phyloP scores from a whole-genome alignment of 2,113 vertebrate species.

The Gobiocypris rarus region DNA sequence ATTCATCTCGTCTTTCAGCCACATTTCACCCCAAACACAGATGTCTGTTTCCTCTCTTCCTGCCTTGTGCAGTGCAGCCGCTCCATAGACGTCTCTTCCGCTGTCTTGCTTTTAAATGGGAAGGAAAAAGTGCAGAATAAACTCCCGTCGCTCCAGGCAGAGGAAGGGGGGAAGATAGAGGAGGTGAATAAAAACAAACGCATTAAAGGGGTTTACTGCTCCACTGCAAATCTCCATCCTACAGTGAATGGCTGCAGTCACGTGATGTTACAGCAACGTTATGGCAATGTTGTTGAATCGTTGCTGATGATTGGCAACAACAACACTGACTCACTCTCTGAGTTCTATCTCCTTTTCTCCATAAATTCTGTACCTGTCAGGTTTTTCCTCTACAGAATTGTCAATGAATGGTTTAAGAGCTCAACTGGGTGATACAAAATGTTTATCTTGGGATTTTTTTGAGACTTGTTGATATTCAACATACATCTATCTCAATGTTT shows the following conservation, averaged over 20 bases:
- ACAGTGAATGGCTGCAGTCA: not conserved
- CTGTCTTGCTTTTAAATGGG: constrained; percentile 10
- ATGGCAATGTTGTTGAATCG: not conserved
- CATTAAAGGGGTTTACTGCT: not conserved
- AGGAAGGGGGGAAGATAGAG: not conserved
- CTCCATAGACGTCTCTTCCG: constrained; percentile 24
- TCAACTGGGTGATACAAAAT: not conserved
- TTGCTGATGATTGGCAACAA: not conserved
- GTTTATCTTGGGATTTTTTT: not conserved
- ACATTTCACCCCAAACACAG: constrained; percentile 44
- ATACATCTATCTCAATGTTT: not conserved
- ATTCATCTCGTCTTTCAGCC: constrained; percentile 45
- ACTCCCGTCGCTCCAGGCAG: constrained; percentile 6
- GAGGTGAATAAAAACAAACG: constrained; percentile 7
- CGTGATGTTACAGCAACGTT: not conserved
- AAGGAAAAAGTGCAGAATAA: constrained; percentile 26
- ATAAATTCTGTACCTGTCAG: not conserved
- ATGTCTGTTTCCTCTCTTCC: constrained; percentile 45
- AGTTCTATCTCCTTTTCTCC: not conserved
- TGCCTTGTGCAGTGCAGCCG: not conserved
- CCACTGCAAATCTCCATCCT: constrained; percentile 3
- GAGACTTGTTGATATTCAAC: not conserved
- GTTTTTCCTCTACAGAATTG: not conserved
- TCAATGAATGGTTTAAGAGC: not conserved
- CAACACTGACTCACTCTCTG: constrained; percentile 3